A percentile compares a stretch with the other conserved stretches of the same genome.
phyloP scores from a whole-genome alignment of 1,140 invertebrate species.

The Sipha flava region DNA sequence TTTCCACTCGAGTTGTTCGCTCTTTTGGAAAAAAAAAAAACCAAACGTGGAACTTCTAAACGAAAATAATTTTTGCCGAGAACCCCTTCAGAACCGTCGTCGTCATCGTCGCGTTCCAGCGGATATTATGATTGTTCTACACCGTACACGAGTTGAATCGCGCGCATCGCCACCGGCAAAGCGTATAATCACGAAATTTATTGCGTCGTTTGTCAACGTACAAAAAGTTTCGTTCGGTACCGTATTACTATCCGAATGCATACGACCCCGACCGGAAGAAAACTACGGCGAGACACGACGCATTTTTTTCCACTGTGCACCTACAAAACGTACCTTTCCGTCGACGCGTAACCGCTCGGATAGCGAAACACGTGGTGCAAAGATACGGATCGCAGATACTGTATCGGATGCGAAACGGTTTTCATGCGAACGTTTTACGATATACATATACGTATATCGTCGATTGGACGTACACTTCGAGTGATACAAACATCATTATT shows the following conservation, averaged over 20 bases:
- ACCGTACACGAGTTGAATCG: neutral
- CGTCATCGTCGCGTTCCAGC: no score
- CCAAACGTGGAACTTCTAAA: neutral
- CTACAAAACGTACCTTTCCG: no score
- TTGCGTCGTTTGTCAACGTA: conserved; percentile 4
- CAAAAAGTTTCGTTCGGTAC: neutral
- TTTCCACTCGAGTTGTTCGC: neutral
- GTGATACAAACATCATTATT: no score
- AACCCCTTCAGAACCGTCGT: conserved; percentile 1
- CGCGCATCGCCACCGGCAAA: neutral
- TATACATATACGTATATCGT: no score
- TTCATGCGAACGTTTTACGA: no score
- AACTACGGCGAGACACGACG: neutral
- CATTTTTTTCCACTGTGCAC: neutral
- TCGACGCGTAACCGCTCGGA: no score
- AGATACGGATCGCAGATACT: no score
- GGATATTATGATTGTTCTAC: neutral
- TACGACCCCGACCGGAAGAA: neutral
- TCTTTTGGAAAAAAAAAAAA: neutral
- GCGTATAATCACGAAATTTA: conserved; percentile 10
- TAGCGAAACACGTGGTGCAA: no score
- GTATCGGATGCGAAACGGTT: no score
- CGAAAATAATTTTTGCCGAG: neutral
- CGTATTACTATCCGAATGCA: neutral
- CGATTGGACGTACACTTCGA: no score